Percentiles rank a stretch among this genome's conserved stretches.
phyloP scores from a whole-genome alignment of 2,797 vertebrate species.

The Lithobates pipiens region DNA sequence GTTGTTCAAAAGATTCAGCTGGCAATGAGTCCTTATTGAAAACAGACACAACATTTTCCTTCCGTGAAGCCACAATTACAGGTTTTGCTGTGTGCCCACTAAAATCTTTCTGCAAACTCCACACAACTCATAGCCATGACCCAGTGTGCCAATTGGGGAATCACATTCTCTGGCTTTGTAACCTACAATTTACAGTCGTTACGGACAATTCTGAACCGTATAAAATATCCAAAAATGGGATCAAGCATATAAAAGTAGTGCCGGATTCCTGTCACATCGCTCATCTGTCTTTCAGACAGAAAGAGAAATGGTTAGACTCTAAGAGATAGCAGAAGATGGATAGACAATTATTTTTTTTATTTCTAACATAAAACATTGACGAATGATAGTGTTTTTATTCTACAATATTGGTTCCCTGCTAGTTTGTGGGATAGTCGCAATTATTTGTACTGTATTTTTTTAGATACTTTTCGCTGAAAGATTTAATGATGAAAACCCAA shows the following conservation, averaged over 20 bases:
- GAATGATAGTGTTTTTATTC: slow-evolving; percentile 21
- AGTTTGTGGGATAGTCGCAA: not conserved
- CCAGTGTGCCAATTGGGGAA: slow-evolving; percentile 44
- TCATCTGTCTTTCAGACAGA: slow-evolving; percentile 37
- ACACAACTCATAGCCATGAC: slow-evolving; percentile 45
- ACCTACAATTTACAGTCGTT: slow-evolving; percentile 52
- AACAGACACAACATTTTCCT: slow-evolving; percentile 54
- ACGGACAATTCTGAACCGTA: slow-evolving; percentile 37
- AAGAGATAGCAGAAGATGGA: slow-evolving; percentile 39
- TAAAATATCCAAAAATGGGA: slow-evolving; percentile 46
- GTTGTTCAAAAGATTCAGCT: slow-evolving; percentile 33
- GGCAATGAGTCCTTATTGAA: slow-evolving; percentile 35
- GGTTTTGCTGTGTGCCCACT: slow-evolving; percentile 49
- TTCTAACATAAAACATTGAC: slow-evolving; percentile 36
- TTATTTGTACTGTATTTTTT: not conserved
- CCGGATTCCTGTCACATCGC: not conserved
- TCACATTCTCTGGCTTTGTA: slow-evolving; percentile 48
- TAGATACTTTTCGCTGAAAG: not conserved
- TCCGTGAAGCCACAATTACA: slow-evolving; percentile 58
- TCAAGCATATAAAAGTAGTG: slow-evolving; percentile 19
- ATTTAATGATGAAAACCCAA: not conserved
- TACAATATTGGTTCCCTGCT: not conserved
- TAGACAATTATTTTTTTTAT: slow-evolving; percentile 39
- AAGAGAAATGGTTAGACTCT: slow-evolving; percentile 30
- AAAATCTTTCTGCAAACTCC: slow-evolving; percentile 45